Evolutionary conservation across 2,888 invertebrate species (phyloP).

Genomic region (Flexamia atlantica): DNA sequence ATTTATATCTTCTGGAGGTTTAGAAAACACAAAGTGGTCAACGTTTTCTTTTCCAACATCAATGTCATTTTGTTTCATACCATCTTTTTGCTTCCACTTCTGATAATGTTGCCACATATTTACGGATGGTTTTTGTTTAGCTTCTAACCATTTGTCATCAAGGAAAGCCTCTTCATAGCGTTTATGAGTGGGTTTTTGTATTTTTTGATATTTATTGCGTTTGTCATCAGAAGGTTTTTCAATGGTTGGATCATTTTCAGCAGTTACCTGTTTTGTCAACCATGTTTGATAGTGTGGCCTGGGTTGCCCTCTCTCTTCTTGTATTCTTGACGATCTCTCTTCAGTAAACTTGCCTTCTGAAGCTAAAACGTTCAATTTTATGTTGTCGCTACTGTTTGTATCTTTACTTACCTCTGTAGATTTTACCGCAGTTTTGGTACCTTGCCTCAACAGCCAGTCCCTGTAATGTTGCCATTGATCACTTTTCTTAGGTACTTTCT

Average conservation of each 20-base stretch:
- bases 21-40: slow-evolving; percentile 16
- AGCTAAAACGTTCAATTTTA: no score
- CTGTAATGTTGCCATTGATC: slow-evolving; percentile 43
- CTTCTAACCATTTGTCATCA: not conserved
- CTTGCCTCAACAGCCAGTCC: slow-evolving; percentile 39
- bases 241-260: not conserved
- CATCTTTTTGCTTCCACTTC: not conserved
- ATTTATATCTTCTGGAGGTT: not conserved
- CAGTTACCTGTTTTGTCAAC: not conserved
- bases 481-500: slow-evolving; percentile 15
- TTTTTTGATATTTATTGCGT: not conserved
- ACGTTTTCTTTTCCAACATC: not conserved
- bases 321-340: not conserved
- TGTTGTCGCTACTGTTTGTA: not conserved
- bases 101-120: slow-evolving; percentile 4
- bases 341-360: not conserved
- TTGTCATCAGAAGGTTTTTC: not conserved
- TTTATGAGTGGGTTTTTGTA: not conserved
- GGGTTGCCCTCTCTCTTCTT: not conserved
- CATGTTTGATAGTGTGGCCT: slow-evolving; percentile 3
- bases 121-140: not conserved
- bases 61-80: not conserved
- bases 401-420: not conserved
- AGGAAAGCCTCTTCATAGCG: not conserved
- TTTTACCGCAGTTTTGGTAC: not conserved